Conservation (phyloP, 1,140 invertebrate genomes). For the Dendrolimus punctatus region DNA sequence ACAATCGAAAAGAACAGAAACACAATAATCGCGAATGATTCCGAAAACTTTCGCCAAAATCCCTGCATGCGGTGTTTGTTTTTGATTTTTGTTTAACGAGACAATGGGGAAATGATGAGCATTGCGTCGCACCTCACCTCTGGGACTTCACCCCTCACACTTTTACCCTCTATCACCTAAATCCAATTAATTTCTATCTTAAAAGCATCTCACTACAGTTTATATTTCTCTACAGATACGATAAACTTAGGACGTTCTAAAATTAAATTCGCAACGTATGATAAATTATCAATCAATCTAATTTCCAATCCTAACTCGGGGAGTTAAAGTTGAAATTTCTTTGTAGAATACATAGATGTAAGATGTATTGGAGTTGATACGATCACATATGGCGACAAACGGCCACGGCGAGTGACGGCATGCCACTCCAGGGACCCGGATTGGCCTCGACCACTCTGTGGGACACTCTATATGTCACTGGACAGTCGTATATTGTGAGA, state of each 20-base stretch:
- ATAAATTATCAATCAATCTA: no score
- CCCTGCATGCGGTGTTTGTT: conserved; percentile 61
- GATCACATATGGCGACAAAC: conserved; percentile 65
- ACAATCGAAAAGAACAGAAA: conserved; percentile 34
- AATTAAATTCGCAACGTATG: no score
- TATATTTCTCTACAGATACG: no score
- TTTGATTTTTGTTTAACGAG: conserved; percentile 72
- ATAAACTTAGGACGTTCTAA: no score
- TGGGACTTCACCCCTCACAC: conserved; percentile 60
- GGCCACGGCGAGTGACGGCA: conserved; percentile 56
- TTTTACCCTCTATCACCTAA: conserved; percentile 27
- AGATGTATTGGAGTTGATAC: conserved; percentile 25
- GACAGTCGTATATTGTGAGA: conserved; percentile 29
- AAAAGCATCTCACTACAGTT: background rate
- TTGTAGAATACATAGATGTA: conserved; percentile 21
- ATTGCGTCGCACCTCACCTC: conserved; percentile 51
- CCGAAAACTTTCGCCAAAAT: conserved; percentile 57
- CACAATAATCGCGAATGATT: conserved; percentile 56
- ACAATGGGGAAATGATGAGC: conserved; percentile 71
- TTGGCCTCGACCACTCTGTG: conserved; percentile 44
- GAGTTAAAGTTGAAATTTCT: conserved; percentile 29
- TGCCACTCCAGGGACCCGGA: conserved; percentile 55
- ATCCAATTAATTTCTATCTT: conserved; percentile 34
- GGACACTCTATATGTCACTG: conserved; percentile 45
- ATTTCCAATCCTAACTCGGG: conserved; percentile 1